Percentiles rank a stretch among this genome's conserved stretches.
Conservation (phyloP, 64 coral and sea anemone genomes). For the Dendrophyllia cribrosa region DNA sequence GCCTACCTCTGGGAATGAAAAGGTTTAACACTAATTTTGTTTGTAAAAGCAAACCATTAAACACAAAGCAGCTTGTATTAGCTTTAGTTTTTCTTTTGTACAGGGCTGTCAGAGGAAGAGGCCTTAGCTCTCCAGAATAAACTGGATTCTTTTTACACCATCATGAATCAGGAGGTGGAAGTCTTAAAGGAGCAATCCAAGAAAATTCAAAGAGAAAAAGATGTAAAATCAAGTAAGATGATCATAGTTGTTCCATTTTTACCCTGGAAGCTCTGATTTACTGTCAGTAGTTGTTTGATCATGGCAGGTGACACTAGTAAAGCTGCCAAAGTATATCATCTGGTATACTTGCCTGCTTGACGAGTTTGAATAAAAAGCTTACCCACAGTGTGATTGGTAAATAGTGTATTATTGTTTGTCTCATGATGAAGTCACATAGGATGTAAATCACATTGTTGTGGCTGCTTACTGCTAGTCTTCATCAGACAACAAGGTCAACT, state of each 20-base stretch:
- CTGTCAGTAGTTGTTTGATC: neutral
- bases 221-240: constrained; percentile 23
- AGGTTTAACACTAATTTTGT: too few relatives aligned
- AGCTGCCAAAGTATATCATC: too few relatives aligned
- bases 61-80: neutral
- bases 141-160: constrained; percentile 89
- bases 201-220: constrained; percentile 40
- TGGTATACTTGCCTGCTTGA: too few relatives aligned
- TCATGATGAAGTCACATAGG: too few relatives aligned
- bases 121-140: constrained; percentile 86
- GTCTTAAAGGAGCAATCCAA: constrained; percentile 81
- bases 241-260: neutral
- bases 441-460: too few relatives aligned
- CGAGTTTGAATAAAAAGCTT: too few relatives aligned
- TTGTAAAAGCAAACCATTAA: neutral
- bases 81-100: neutral
- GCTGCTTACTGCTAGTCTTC: too few relatives aligned
- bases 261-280: neutral
- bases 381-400: too few relatives aligned
- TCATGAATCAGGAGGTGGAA: constrained; percentile 95
- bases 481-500: too few relatives aligned
- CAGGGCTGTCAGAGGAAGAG: constrained; percentile 87
- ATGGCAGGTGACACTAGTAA: too few relatives aligned
- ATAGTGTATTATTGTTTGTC: too few relatives aligned
- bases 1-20: too few relatives aligned